Base-by-base conservation (phyloP, 2,797 vertebrate genomes). In the Pangasius larnaudii region DNA sequence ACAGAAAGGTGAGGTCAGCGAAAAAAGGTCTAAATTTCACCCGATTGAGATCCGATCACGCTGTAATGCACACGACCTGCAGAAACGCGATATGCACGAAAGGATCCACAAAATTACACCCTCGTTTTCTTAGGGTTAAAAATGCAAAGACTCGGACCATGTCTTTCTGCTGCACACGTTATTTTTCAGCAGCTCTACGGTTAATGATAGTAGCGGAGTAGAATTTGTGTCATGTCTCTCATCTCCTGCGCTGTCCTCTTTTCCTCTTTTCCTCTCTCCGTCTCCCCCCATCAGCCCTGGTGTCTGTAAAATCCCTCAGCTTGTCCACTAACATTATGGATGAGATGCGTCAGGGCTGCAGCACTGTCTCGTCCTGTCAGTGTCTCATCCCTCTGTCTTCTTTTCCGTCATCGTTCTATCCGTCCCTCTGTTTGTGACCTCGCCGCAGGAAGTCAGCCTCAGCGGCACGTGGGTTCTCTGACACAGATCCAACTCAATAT, bases 1-100 rank as follows among this genome's bases (percentile, higher is more conserved):
- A 63, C 95, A 95, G 58, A 95, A 96, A 22, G 96, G 97, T 98
- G 92, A 96, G 96, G 1, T 61, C 51, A 30, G n/a, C 67, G 61
- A 46, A 16, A 46, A 30, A 82, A 42, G 24, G 24, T 82, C 3
- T 46, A 63, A 4, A 18, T 8, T 83, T 65, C 39, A 49, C 39
- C 36, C 16, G 79, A 56, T 16, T 33, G 75, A 56, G n/a, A 33
- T 78, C 5, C 14, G 42, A 27, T 49, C 72, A 46, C 1, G 27
- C 49, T 53, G 4, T 53, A 33, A 78, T 9, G 71, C 39, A 74
- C 9, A 27, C 3, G 39, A 69, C 19, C n/a, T 67, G 69, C 67
- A 39, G 18, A 69, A 36, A 39, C 18, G 3, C 10, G 67, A 36
- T 9, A 1, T 9, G 24, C 46, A 39, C 6, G 71, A 46, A 27